Evolutionary conservation across 2,113 vertebrate species (phyloP).

Genomic region (Cynoglossus semilaevis): DNA sequence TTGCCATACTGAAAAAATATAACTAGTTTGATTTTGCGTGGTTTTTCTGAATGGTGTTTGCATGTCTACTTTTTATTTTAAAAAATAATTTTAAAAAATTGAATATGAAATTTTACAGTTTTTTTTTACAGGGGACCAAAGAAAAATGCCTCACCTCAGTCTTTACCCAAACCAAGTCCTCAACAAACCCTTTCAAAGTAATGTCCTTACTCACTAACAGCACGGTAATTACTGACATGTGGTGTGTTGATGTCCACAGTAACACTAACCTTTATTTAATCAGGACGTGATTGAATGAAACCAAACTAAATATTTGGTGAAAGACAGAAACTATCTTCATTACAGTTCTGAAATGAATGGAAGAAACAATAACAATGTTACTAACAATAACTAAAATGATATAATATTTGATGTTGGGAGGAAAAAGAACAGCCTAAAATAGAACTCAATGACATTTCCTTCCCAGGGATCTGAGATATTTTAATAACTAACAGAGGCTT

Average conservation of each 20-base stretch:
- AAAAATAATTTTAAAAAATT: too few relatives aligned
- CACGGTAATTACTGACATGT: slow-evolving; percentile 28
- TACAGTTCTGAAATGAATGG: too few relatives aligned
- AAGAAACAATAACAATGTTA: background rate
- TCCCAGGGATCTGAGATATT: slow-evolving; percentile 4
- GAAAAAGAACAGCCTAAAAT: slow-evolving; percentile 19
- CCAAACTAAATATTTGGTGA: too few relatives aligned
- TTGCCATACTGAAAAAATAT: too few relatives aligned
- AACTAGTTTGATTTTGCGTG: too few relatives aligned
- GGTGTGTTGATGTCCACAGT: slow-evolving; percentile 21
- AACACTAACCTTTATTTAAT: background rate
- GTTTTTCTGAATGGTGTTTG: too few relatives aligned
- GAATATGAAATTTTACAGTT: too few relatives aligned
- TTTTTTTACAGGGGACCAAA: too few relatives aligned
- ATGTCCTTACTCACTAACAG: background rate
- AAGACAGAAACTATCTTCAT: too few relatives aligned
- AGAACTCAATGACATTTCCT: background rate
- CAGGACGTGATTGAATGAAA: slow-evolving; percentile 25
- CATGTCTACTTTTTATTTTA: too few relatives aligned
- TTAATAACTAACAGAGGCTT: slow-evolving; percentile 9
- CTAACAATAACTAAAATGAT: slow-evolving; percentile 40
- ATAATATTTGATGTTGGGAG: slow-evolving; percentile 6
- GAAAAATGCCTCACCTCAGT: background rate
- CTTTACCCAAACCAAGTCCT: background rate
- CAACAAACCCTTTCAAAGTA: background rate